Evolutionary conservation across 2,113 vertebrate genomes (phyloP), one percentile per base, ranked within the genome.

Genomic region (Pyrgilauda ruficollis): DNA sequence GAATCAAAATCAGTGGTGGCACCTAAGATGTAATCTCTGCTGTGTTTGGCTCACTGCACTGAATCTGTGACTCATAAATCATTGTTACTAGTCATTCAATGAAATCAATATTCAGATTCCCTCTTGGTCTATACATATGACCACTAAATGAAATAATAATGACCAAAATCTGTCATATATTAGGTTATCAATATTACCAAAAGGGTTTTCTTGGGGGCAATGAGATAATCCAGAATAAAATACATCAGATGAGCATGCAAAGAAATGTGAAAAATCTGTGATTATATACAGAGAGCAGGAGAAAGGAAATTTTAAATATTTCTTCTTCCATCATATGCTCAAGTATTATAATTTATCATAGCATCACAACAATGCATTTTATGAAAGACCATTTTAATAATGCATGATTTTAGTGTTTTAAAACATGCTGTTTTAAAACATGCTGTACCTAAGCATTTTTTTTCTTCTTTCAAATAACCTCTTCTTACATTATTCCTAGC

Each of bases 71-170:
- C 92, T 98, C 98, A 98, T 98, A 98, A 97, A 99, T 99, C 98
- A 99, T 93, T 98, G 98, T 98, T 98, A 98, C 97, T 98, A 98
- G 98, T 97, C 98, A 98, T 98, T 98, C 98, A 97, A 97, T 98
- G 97, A 98, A 84, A 99, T 99, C 98, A 96, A 99, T 99, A 98
- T 98, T 98, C 97, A 98, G 97, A 98, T 98, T 99, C 98, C 98
- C 98, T 97, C 97, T 98, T 98, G 98, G 98, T 98, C 97, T 97
- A 97, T 97, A 98, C 97, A 97, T 98, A 98, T 93, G 97, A 98
- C 98, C 98, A 97, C 98, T 98, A 98, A 98, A 98, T 98, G 97
- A 99, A 98, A 98, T 98, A 98, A 98, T 98, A 98, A 98, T 97
- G 97, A 97, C 96, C 96, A 96, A 97, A 95, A 97, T 96, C 92